These are phyloP conservation scores for Cuculus canorus DNA, from an alignment of 2,797 vertebrate genomes.

Conservation along the genomic window DNA sequence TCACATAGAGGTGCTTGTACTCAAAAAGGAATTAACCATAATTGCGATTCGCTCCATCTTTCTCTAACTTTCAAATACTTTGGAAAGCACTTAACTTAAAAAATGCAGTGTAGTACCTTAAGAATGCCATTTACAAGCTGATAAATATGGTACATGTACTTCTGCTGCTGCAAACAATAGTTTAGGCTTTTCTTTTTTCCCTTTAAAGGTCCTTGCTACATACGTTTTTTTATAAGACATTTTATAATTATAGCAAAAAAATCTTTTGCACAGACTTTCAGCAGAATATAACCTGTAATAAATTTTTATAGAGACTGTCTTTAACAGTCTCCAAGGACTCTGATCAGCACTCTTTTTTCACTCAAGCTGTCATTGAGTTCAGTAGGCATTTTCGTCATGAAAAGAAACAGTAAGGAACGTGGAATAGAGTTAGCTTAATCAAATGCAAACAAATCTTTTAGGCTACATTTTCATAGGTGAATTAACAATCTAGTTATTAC, in stretches of 20 bases:
- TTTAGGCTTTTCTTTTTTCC: background rate
- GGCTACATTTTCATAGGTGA: background rate
- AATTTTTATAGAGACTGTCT: background rate
- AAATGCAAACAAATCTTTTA: constrained; percentile 2
- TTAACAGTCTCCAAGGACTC: background rate
- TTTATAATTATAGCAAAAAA: background rate
- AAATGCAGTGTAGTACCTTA: background rate
- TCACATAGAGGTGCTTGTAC: background rate
- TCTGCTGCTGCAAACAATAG: background rate
- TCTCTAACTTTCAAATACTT: background rate
- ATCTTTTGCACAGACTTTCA: background rate
- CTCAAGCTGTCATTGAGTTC: constrained; percentile 3
- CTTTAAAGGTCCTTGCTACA: background rate
- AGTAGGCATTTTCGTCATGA: constrained; percentile 16
- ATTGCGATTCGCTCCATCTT: background rate
- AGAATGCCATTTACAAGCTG: background rate
- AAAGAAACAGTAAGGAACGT: background rate
- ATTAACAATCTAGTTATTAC: background rate
- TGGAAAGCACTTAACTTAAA: background rate
- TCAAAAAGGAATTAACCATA: accelerated
- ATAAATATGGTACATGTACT: background rate
- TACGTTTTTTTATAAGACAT: background rate
- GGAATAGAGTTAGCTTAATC: background rate
- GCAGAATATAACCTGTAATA: background rate
- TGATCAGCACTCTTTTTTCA: background rate